phyloP scores from a whole-genome alignment of 2,888 invertebrate species.

The Rhagonycha fulva region DNA sequence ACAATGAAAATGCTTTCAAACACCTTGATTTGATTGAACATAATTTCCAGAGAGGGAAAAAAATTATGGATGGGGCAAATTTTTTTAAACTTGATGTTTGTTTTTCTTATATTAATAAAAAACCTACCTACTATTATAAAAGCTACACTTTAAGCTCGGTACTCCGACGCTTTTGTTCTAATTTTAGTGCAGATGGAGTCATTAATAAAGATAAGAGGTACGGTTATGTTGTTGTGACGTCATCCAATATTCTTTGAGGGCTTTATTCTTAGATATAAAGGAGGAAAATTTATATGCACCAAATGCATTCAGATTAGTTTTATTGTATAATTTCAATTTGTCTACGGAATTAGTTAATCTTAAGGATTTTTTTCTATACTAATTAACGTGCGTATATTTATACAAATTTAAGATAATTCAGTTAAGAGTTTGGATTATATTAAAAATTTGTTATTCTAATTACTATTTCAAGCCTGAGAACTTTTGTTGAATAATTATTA shows the following conservation, averaged over 20 bases:
- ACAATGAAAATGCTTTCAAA: background rate
- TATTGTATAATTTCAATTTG: conserved; percentile 22
- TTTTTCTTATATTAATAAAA: background rate
- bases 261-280: conserved; percentile 30
- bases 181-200: conserved; percentile 36
- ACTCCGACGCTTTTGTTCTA: conserved; percentile 37
- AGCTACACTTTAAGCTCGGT: conserved; percentile 32
- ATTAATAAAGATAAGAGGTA: conserved; percentile 40
- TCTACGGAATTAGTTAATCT: conserved; percentile 1
- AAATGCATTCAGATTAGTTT: conserved; percentile 27
- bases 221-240: conserved; percentile 34
- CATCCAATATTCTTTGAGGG: conserved; percentile 29
- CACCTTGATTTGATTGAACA: background rate
- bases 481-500: background rate
- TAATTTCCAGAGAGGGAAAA: background rate
- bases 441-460: background rate
- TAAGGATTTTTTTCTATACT: background rate
- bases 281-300: conserved; percentile 25
- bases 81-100: background rate
- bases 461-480: background rate
- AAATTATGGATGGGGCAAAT: background rate
- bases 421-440: background rate
- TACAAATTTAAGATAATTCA: background rate
- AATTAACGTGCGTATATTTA: background rate
- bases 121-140: conserved; percentile 26